Base-by-base conservation (phyloP, 2,113 vertebrate genomes). In the Apodemus sylvaticus region DNA sequence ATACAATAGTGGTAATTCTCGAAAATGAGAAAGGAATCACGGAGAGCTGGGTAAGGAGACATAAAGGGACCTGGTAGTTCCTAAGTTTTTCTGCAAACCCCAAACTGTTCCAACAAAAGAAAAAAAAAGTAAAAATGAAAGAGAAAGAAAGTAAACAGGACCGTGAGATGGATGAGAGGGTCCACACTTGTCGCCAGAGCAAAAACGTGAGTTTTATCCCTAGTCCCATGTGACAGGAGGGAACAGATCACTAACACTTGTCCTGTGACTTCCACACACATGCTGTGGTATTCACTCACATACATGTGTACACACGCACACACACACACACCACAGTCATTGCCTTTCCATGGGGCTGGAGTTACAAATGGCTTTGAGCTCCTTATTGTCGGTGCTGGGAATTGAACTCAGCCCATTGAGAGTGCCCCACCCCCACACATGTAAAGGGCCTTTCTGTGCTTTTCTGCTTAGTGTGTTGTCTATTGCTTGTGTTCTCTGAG, bases 31-130 rank as follows among this genome's bases (percentile, higher is more conserved):
- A 70, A 19, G 14, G 0, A 11, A 5, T 1, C 9, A 1, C 20
- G 1, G 22, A 16, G 12, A 29, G 10, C 1, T 7, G 3, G 34
- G 7, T 13, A 45, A 10, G 48, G 14, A 73, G 9, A 55, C 8
- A 3, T 1, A 0, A 5, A 5, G 53, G 64, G 29, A 34, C 26
- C 22, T 20, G n/a, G 31, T 2, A 2, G 31, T n/a, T 22, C 31
- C 70, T 82, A 5, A 4, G 0, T 42, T 34, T 83, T 93, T 12
- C 70, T 42, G 1, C 24, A 51, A 48, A 55, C 22, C 22, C 42
- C 2, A 53, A 53, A 53, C 68, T n/a, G n/a, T 39, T 55, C 53
- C 34, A 76, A 29, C 31, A 78, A 78, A 48, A 5, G 1, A 19
- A n/a, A 42, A n/a, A 42, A 48, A 31, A 36, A 36, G 48, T 13